Base-by-base conservation (phyloP, 2,888 invertebrate species). In the Cremastobaeus sp. region DNA sequence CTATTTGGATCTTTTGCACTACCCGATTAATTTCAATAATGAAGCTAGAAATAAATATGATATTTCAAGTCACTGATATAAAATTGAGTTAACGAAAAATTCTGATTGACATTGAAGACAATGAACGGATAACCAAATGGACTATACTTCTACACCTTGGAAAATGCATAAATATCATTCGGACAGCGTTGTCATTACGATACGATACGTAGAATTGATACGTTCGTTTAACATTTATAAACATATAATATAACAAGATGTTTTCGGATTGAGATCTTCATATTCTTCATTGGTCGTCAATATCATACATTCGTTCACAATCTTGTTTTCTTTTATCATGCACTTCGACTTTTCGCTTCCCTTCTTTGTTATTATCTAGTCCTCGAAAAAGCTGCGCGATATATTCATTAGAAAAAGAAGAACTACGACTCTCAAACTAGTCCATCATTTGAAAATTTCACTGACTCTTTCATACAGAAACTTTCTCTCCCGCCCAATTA, bases 401-500 rank as follows among this genome's bases (percentile, higher is more conserved):
- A 64, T 57, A 64, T 45, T 62, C 45, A 59, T 68, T 66, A 75
- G 64, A 75, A 75, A 70, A 71, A 71, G 71, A 75, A 65, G 52
- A 68, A 74, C 76, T 74, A 64, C 71, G 52, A 72, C 72, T 78
- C 76, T 74, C 52, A 43, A 71, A 48, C 64, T 52, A 57, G 64
- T 71, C 64, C 64, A 57, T 57, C 59, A 64, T 64, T 71, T 71
- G 71, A 71, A 77, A 76, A 79, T 79, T 65, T 71, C 74, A 75
- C 70, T 73, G 74, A 57, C 71, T 64, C 76, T 60, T 66, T 73
- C 75, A 72, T 74, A 62, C 74, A 30, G 8, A 45, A 75, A 75
- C 74, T 66, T 75, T 78, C 77, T 64, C 76, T 77, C 78, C 78
- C 79, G 60, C 79, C 79, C 80, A 83, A 83, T 86, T 86, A 81